These are phyloP conservation scores for Rotaria sp. DNA, from an alignment of 2,888 invertebrate species.

Conservation along the genomic window DNA sequence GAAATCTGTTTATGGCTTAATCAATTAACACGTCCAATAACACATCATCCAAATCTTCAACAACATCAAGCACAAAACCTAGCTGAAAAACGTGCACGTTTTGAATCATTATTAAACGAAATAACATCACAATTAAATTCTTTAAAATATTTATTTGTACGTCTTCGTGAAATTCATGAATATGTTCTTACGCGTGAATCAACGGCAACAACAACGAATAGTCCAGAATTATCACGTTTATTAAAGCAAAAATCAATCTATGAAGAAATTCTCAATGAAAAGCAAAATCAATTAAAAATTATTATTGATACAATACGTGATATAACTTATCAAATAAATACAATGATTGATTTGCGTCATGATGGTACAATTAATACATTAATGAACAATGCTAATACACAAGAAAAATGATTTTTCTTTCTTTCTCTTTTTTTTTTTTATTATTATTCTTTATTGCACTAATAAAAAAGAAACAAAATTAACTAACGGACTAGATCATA, in stretches of 20 bases:
- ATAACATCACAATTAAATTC: neutral
- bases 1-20: neutral
- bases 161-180: slow-evolving; percentile 29
- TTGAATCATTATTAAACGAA: neutral
- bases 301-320: neutral
- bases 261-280: slow-evolving; percentile 26
- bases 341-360: slow-evolving; percentile 17
- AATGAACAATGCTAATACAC: neutral
- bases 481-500: neutral
- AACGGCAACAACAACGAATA: neutral
- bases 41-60: neutral
- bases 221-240: slow-evolving; percentile 2
- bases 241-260: neutral
- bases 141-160: neutral
- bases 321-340: slow-evolving; percentile 20
- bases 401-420: neutral
- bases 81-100: neutral
- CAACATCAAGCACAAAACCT: neutral
- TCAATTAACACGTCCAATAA: neutral
- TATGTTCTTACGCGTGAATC: neutral
- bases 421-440: neutral
- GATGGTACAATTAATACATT: neutral
- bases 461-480: neutral
- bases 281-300: neutral
- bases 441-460: slow-evolving; percentile 1